These are phyloP conservation scores for Pelobates fuscus DNA, from an alignment of 2,113 vertebrate genomes.

Conservation along the genomic window DNA sequence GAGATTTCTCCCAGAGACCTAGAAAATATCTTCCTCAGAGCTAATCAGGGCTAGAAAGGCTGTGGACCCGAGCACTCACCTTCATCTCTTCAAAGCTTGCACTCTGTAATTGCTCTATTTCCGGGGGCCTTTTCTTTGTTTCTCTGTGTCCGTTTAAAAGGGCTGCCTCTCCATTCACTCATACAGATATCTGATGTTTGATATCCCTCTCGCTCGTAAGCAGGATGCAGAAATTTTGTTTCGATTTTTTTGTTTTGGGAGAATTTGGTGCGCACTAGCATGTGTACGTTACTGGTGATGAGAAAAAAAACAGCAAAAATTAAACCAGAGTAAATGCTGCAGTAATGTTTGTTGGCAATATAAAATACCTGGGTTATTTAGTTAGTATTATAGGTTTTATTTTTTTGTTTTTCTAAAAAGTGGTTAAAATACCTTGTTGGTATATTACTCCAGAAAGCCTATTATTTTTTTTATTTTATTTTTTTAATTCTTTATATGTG, in stretches of 20 bases:
- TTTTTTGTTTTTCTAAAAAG: too few relatives aligned
- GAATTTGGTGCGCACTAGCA: neutral
- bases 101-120: slow-evolving; percentile 48
- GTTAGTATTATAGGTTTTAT: too few relatives aligned
- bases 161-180: neutral
- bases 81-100: slow-evolving; percentile 70
- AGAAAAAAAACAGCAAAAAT: too few relatives aligned
- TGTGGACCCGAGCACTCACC: slow-evolving; percentile 65
- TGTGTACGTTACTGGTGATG: too few relatives aligned
- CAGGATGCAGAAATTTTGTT: neutral
- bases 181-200: neutral
- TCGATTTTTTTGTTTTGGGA: neutral
- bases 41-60: slow-evolving; percentile 73
- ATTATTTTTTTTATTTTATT: too few relatives aligned
- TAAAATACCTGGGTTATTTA: too few relatives aligned
- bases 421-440: too few relatives aligned
- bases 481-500: too few relatives aligned
- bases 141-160: slow-evolving; percentile 23
- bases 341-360: too few relatives aligned
- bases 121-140: slow-evolving; percentile 26
- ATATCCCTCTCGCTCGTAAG: neutral
- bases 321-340: too few relatives aligned
- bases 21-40: slow-evolving; percentile 75
- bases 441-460: too few relatives aligned
- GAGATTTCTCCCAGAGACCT: slow-evolving; percentile 76